Base-by-base conservation (phyloP, 2,797 vertebrate genomes). In the Molothrus ater region DNA sequence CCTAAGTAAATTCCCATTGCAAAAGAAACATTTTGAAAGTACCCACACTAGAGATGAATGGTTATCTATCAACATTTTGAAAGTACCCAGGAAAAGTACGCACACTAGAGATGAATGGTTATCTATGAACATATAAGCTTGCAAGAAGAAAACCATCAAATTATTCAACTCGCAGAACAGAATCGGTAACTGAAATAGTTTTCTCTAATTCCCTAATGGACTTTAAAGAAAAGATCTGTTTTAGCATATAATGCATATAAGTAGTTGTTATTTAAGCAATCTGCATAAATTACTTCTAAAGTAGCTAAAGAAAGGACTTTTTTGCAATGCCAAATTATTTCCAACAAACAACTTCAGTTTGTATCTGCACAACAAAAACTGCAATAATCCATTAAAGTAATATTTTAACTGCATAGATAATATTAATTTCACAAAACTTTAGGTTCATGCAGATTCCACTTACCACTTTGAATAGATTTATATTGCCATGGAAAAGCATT, bases 21-120 rank as follows among this genome's bases (percentile, higher is more conserved):
- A 66, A 36, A 91, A 81, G 22, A 69, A 94, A 79, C 61, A 73
- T 72, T 93, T 79, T 94, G 90, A 68, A 81, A 80, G 64, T 79
- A 31, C 29, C 40, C 15, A 54, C 29, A 47, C 22, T 31, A 61
- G 36, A 28, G 25, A 63, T 76, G 56, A 88, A 70, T 10, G 9
- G n/a, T 38, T 84, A 38, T 42, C 32, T 64, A 31, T 32, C 56
- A 82, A 68, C 26, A 53, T 34, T 36, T 36, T 36, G 36, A 36
- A 36, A 36, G 36, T 36, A 36, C 9, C 36, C 48, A 66, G 42
- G 12, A 88, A 85, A 81, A 80, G 64, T 79, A 31, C 29, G 40
- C 15, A 54, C 29, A 47, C 22, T 31, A 61, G 36, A 28, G 25
- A 63, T 76, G 56, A 88, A 70, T 10, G 9, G 32, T 38, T 84